phyloP scores from a whole-genome alignment of 1,140 invertebrate genomes.

The Armadillidium nasatum region DNA sequence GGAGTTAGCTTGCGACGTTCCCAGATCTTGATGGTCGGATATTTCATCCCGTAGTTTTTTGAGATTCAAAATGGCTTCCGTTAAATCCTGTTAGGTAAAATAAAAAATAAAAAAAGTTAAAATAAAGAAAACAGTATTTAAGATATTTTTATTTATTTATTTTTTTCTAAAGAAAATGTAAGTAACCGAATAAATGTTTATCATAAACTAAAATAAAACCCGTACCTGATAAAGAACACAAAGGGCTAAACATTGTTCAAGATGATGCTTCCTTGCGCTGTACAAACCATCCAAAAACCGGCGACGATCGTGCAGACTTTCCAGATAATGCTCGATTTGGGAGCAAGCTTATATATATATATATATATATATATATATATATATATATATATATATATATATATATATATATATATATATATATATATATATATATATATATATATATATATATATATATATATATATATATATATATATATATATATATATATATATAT shows the following conservation, averaged over 20 bases:
- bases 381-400: neutral
- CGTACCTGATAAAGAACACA: conserved; percentile 60
- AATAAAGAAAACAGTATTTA: neutral
- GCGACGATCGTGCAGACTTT: conserved; percentile 70
- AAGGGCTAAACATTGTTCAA: conserved; percentile 73
- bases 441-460: neutral
- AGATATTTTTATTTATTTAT: neutral
- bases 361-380: neutral
- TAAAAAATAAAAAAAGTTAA: neutral
- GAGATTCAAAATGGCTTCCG: conserved; percentile 36
- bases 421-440: conserved; percentile 9
- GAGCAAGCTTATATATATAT: conserved; percentile 50
- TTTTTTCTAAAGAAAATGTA: neutral
- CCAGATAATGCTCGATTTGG: conserved; percentile 69
- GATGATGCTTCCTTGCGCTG: conserved; percentile 49
- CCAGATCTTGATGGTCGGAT: conserved; percentile 50
- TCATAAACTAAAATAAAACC: neutral
- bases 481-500: too few species aligned
- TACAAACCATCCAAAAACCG: conserved; percentile 63
- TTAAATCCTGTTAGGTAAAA: conserved; percentile 33
- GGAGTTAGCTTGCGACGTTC: conserved; percentile 63
- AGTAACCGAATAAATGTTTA: neutral
- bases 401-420: conserved; percentile 3
- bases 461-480: too few species aligned
- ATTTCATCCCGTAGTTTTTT: conserved; percentile 41